Evolutionary conservation across 2,888 invertebrate species (phyloP).

Genomic region (Drosophila borealis): DNA sequence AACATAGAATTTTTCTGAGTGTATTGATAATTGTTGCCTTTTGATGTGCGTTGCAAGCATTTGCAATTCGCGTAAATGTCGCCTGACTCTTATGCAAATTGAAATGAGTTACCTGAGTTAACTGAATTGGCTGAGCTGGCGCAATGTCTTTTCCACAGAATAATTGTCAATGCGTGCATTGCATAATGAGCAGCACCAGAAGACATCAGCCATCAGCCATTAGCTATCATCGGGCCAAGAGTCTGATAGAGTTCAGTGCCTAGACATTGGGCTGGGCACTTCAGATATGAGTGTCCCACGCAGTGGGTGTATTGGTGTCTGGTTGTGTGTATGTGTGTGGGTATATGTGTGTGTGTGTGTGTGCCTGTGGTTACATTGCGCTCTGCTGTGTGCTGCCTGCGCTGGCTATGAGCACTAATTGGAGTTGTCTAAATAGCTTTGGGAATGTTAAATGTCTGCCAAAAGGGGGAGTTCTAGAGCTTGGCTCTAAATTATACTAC

Average conservation of each 20-base stretch:
- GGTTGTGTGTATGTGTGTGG: constrained; percentile 7
- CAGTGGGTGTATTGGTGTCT: constrained; percentile 6
- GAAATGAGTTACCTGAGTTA: constrained; percentile 65
- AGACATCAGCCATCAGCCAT: constrained; percentile 22
- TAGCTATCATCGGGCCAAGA: constrained; percentile 21
- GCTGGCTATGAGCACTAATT: constrained; percentile 8
- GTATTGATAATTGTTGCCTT: constrained; percentile 18
- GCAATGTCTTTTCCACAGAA: constrained; percentile 77
- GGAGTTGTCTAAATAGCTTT: constrained; percentile 45
- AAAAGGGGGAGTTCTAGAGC: not conserved
- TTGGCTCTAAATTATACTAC: not conserved
- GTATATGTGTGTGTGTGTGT: constrained; percentile 11
- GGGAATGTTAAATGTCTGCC: constrained; percentile 24
- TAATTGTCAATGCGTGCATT: constrained; percentile 81
- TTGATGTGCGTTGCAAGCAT: constrained; percentile 26
- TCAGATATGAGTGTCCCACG: constrained; percentile 5
- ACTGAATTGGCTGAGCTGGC: constrained; percentile 36
- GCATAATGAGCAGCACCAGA: constrained; percentile 69
- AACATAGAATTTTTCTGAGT: not conserved
- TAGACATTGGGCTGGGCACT: constrained; percentile 49
- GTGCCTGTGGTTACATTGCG: constrained; percentile 34
- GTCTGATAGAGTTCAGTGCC: constrained; percentile 49
- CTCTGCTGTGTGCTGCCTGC: constrained; percentile 9
- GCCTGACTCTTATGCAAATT: constrained; percentile 74
- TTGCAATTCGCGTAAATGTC: constrained; percentile 39